Conservation (phyloP, 2,113 vertebrate species). For the Elephantulus edwardii region DNA sequence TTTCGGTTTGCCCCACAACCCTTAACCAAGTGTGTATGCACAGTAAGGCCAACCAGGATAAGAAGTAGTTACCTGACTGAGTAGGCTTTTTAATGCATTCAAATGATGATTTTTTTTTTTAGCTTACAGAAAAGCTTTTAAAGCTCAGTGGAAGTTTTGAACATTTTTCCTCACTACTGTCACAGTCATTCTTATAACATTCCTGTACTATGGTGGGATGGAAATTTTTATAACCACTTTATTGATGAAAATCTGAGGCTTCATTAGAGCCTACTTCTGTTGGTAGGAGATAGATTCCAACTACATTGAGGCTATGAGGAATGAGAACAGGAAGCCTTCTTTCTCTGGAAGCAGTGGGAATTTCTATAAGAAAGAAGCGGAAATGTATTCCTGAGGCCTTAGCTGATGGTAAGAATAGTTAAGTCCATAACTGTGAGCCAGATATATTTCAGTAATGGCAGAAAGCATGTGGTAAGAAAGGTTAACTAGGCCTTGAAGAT, state of each 20-base stretch:
- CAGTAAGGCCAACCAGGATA: not conserved
- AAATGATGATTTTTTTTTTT: no score
- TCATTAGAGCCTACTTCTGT: not conserved
- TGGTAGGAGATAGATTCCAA: not conserved
- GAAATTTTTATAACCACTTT: not conserved
- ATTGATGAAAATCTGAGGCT: slow-evolving; percentile 2
- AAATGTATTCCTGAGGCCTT: slow-evolving; percentile 22
- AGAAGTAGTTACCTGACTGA: not conserved
- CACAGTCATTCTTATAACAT: not conserved
- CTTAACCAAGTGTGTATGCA: not conserved
- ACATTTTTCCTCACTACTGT: not conserved
- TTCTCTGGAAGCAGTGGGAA: not conserved
- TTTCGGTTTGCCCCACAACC: no score
- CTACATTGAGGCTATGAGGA: not conserved
- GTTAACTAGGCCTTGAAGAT: slow-evolving; percentile 13
- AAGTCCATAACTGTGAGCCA: not conserved
- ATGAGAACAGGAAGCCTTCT: slow-evolving; percentile 24
- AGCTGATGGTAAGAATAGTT: not conserved
- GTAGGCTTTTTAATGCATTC: not conserved
- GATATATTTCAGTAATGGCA: slow-evolving; percentile 1
- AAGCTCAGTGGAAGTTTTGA: not conserved
- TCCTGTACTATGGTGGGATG: not conserved
- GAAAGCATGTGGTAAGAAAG: not conserved
- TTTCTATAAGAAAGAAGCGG: not conserved
- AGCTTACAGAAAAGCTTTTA: not conserved